phyloP scores from a whole-genome alignment of 1,140 invertebrate species.

The Drosophila guanche region DNA sequence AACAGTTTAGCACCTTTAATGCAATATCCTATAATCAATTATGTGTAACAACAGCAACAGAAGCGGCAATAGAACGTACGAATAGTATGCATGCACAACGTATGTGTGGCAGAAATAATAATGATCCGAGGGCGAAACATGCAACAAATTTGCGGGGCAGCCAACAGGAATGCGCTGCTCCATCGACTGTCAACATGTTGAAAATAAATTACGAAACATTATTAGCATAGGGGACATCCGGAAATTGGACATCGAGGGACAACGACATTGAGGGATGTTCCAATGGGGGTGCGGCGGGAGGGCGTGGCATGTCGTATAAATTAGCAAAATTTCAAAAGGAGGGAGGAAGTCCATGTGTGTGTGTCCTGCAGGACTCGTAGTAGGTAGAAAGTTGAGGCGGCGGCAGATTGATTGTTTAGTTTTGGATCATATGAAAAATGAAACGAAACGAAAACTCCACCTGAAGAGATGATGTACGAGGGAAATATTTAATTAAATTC shows the following conservation, averaged over 20 bases:
- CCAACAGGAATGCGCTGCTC: conserved; percentile 42
- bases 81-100: too few species aligned
- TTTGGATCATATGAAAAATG: conserved; percentile 35
- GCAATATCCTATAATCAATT: conserved; percentile 73
- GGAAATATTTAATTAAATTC: conserved; percentile 65
- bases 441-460: conserved; percentile 26
- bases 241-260: too few species aligned
- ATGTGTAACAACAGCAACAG: conserved; percentile 49
- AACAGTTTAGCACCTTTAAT: conserved; percentile 69
- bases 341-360: background rate
- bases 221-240: conserved; percentile 61
- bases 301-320: conserved; percentile 64
- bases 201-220: conserved; percentile 78
- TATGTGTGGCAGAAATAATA: conserved; percentile 51
- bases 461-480: conserved; percentile 44
- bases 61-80: too few species aligned
- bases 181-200: conserved; percentile 73
- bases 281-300: background rate
- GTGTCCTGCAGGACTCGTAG: too few species aligned
- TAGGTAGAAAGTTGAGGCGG: background rate
- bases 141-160: conserved; percentile 62
- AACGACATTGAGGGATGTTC: background rate
- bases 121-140: conserved; percentile 46
- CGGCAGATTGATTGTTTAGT: conserved; percentile 60
- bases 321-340: conserved; percentile 41